These are phyloP conservation scores for Aphrophora alni DNA, from an alignment of 2,888 invertebrate species.

Conservation along the genomic window DNA sequence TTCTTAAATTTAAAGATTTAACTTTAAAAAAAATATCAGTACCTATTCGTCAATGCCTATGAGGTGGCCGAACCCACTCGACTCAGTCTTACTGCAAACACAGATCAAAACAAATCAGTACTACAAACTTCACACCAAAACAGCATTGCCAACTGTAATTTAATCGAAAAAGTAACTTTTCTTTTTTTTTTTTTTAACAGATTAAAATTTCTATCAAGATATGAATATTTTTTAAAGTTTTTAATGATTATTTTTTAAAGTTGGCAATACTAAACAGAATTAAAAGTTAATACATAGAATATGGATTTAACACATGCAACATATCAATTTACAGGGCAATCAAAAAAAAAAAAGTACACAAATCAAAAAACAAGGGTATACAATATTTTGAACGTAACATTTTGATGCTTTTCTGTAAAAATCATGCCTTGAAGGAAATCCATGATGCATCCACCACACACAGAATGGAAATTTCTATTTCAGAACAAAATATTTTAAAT, in stretches of 20 bases:
- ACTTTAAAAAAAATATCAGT: background rate
- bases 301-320: background rate
- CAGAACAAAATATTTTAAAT: background rate
- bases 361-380: background rate
- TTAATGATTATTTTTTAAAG: background rate
- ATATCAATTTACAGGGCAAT: background rate
- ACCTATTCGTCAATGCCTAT: background rate
- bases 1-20: background rate
- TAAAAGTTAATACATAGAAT: background rate
- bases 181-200: too few relatives aligned
- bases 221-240: background rate
- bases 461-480: background rate
- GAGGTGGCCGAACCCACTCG: background rate
- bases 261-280: background rate
- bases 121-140: background rate
- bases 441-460: background rate
- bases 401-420: background rate
- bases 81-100: background rate
- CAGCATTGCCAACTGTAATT: background rate
- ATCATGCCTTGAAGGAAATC: background rate
- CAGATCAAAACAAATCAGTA: conserved; percentile 1
- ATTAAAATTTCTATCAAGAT: too few relatives aligned
- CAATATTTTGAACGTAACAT: background rate
- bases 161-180: background rate
- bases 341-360: background rate